Base-by-base conservation (phyloP, 2,888 invertebrate genomes). In the Himalopsyche japonica region DNA sequence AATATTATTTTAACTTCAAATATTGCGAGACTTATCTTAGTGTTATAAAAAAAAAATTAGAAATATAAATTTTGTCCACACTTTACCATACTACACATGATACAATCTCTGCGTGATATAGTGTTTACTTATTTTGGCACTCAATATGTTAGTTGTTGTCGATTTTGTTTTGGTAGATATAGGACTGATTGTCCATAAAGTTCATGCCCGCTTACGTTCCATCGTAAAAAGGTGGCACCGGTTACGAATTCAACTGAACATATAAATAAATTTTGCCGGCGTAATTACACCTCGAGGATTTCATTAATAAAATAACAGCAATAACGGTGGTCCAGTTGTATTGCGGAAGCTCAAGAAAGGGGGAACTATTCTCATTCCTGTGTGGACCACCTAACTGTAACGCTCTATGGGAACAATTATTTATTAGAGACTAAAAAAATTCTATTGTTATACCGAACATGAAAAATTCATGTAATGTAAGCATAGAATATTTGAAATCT, bases 241-340 rank as follows among this genome's bases (percentile, higher is more conserved):
- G 57, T 57, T 57, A 57, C 20, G 7, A 57, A 57, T 57, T 57
- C 57, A 57, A 57, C 20, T 57, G 57, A 57, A 20, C 24, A 57
- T 57, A 57, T 57, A 57, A 57, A 57, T 57, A 57, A 20, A 57
- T 57, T 57, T 57, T 20, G 24, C 57, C 20, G 3, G 57, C 20
- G 78, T 43, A 78, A 78, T 78, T 78, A 78, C 37, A 37, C 37
- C 37, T 78, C 34, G 32, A 43, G 34, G 32, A 43, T 78, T 78
- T 78, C 78, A 78, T 78, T 78, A 78, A 78, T 78, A 78, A 78
- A 78, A 34, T 78, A 78, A 78, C 10, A 78, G 78, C 76, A 30
- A 76, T 32, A 76, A 34, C 30, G 30, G 24, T 10, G 57, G 20
- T 57, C 57, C 57, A 57, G 57, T 57, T 57, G 24, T 20, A 57